Percentiles rank a stretch among this genome's conserved stretches.
Evolutionary conservation across 2,888 invertebrate species (phyloP).

Genomic region (Julus scandinavius): DNA sequence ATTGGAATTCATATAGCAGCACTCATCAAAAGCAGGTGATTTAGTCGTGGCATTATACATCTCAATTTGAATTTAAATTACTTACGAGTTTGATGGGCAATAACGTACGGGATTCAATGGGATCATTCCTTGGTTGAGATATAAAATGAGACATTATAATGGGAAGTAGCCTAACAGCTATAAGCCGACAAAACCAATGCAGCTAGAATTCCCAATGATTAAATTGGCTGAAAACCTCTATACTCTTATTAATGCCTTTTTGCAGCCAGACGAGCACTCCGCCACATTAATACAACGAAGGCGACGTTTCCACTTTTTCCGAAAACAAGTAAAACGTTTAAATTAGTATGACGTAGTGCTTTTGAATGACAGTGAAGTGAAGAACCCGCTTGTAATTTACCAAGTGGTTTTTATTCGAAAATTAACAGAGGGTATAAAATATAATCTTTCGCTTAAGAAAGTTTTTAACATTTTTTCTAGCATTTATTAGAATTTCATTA

Average conservation of each 20-base stretch:
- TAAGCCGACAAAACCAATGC: constrained; percentile 33
- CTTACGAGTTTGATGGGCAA: constrained; percentile 33
- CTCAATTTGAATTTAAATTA: constrained; percentile 33
- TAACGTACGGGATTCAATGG: constrained; percentile 33
- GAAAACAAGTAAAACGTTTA: neutral
- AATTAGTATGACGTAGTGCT: constrained; percentile 30
- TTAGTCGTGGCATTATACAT: constrained; percentile 33
- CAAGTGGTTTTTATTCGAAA: neutral
- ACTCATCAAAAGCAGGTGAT: constrained; percentile 33
- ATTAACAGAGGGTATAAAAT: neutral
- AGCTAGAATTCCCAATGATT: constrained; percentile 21
- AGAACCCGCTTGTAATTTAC: too few species aligned
- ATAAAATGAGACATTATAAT: constrained; percentile 33
- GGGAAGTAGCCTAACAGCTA: constrained; percentile 2
- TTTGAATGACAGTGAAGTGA: neutral
- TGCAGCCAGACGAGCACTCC: neutral
- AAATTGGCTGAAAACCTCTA: constrained; percentile 5
- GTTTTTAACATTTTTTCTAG: neutral
- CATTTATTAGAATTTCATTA: neutral
- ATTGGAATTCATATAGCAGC: constrained; percentile 33
- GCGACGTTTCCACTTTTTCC: neutral
- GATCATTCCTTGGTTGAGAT: constrained; percentile 27
- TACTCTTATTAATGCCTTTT: neutral
- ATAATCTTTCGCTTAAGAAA: neutral
- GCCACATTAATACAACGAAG: constrained; percentile 26